Base-by-base conservation (phyloP, 2,888 invertebrate species). In the Pasiphila rectangulata region DNA sequence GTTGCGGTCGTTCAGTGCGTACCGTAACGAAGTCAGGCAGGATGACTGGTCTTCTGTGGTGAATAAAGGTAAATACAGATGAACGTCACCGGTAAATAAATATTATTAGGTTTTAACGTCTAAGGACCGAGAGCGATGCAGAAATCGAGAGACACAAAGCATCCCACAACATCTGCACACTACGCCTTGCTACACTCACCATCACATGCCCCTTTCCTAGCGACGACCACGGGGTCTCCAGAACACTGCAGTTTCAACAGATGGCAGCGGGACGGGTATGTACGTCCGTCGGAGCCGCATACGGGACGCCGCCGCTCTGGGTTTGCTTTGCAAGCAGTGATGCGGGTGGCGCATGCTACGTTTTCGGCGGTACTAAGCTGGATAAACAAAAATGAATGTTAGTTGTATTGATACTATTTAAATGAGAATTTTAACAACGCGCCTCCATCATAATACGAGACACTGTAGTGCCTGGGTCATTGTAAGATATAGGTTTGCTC, bases 181-280 rank as follows among this genome's bases (percentile, higher is more conserved):
- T n/a, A n/a, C n/a, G n/a, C n/a, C n/a, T n/a, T 13, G 12, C 21
- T n/a, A 10, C 3, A 69, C 77, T 90, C 82, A 93, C 94, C 94
- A 76, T 91, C 90, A 72, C 96, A 96, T 24, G 92, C 91, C 36
- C 95, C 95, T 51, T 91, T 91, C 70, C 94, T 93, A 57, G 93
- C 93, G 45, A 96, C 84, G 42, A 93, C 91, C 34, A 96, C 90
- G 46, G 92, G 91, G 63, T 90, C 90, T n/a, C 94, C 93, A 57
- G 91, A 90, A 72, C 97, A 97, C 70, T 95, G 94, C 16, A 93
- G 93, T 58, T 92, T 90, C 67, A 94, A 90, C 56, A 97, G 90
- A 59, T 94, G 94, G 73, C 97, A 97, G 55, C 93, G 90, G 52
- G 94, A 93, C 29, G 93, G 90, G 84, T 97, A 97, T 16, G 96